Evolutionary conservation across 92 coral and sea anemone genomes (phyloP), one percentile per base, ranked within the genome.

Genomic region (Parazoanthus darwini): DNA sequence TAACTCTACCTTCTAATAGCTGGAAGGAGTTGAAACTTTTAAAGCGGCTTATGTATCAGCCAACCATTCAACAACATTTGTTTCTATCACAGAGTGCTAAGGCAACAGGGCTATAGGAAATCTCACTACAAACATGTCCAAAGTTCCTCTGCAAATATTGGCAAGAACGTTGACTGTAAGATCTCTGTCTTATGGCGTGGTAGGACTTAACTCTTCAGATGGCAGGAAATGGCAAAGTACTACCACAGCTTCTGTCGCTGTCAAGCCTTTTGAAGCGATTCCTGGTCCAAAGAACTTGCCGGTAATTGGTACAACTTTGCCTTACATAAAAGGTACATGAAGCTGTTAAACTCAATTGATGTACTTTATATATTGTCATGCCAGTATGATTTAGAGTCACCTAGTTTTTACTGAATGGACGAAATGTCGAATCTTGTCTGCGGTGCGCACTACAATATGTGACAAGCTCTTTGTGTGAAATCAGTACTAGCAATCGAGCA

Each of bases 251-350:
- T 10, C 66, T 25, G 42, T 1, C 3, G 42, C 11, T 11, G 35
- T 83, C 77, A 83, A 83, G 67, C 63, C 87, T 29, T 83, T 70
- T 68, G 87, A 70, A 14, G 87, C 77, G 58, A 83, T 83, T 38
- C 87, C 87, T 8, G 87, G 87, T n/a, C 87, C 87, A 13, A 83
- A 11, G 78, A 25, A 71, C 39, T 33, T 39, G 58, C 87, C 87
- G 3, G 29, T 83, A 68, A 83, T 83, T 26, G 87, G 87, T 59
- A 83, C 87, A 67, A 83, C 77, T 15, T 68, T 70, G 56, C 78
- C 78, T 26, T 83, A 83, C 78, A 67, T 83, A 42, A 68, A 5
- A 83, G 87, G 87, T 83, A n/a, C n/a, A n/a, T n/a, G 36, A 78
- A 79, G 7, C 43, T 43, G 59, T 46, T 22, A 6, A 72, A 26